phyloP scores from a whole-genome alignment of 2,888 invertebrate genomes.

The Alitta virens region DNA sequence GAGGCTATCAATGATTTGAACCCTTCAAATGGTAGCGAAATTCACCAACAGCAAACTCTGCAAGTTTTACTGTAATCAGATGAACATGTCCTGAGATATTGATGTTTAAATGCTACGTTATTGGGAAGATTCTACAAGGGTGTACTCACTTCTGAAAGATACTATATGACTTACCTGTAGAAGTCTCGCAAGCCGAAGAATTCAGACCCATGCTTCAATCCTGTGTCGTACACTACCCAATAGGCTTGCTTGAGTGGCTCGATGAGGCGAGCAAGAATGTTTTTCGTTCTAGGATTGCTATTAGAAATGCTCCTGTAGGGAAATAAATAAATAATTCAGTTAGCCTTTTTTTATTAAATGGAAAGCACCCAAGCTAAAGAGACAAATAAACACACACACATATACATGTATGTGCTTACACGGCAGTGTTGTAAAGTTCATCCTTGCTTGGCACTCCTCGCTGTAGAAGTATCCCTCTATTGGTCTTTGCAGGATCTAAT shows the following conservation, averaged over 20 bases:
- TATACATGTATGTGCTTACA: background rate
- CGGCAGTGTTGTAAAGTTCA: conserved; percentile 16
- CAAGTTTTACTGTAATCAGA: too few relatives aligned
- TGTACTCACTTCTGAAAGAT: too few relatives aligned
- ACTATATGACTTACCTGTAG: conserved; percentile 27
- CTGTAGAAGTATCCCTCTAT: conserved; percentile 51
- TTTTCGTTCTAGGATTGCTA: conserved; percentile 25
- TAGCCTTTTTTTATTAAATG: too few relatives aligned
- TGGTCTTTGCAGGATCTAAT: conserved; percentile 56
- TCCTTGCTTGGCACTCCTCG: conserved; percentile 36
- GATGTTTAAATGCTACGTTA: too few relatives aligned
- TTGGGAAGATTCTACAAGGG: too few relatives aligned
- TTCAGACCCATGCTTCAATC: conserved; percentile 36
- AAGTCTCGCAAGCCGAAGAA: conserved; percentile 52
- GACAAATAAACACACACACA: too few relatives aligned
- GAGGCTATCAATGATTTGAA: too few relatives aligned
- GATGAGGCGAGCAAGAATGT: conserved; percentile 31
- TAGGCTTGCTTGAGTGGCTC: conserved; percentile 40
- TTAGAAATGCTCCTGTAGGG: conserved; percentile 39
- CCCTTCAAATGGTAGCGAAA: too few relatives aligned
- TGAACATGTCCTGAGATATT: too few relatives aligned
- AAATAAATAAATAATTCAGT: background rate
- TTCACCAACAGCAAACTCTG: too few relatives aligned
- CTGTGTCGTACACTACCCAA: conserved; percentile 36
- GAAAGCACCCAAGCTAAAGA: too few relatives aligned